Base-by-base conservation (phyloP, 30 jellyfish, hydroid and myxozoan genomes). In the Chironex yamaguchii region DNA sequence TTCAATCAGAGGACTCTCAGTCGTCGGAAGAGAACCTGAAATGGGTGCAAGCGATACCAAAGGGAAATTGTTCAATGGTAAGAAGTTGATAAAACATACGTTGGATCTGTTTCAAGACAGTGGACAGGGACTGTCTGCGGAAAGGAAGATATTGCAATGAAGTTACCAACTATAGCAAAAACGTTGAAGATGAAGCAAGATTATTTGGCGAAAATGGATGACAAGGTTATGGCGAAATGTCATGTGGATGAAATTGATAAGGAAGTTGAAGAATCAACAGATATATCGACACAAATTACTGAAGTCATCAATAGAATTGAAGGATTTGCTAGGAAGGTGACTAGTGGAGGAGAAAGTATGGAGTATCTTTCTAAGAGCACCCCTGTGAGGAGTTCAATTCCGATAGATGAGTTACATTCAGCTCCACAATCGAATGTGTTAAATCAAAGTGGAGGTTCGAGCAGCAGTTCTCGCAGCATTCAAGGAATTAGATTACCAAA, bases 401-500 rank as follows among this genome's bases (percentile, higher is more conserved):
- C n/a, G n/a, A n/a, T n/a, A n/a, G n/a, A n/a, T n/a, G n/a, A n/a
- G n/a, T n/a, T n/a, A n/a, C n/a, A n/a, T n/a, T n/a, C n/a, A n/a
- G n/a, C n/a, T n/a, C n/a, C n/a, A n/a, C n/a, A n/a, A n/a, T n/a
- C n/a, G n/a, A n/a, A n/a, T n/a, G n/a, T n/a, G n/a, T n/a, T n/a
- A n/a, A n/a, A n/a, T n/a, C n/a, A n/a, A n/a, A n/a, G n/a, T n/a
- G n/a, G n/a, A n/a, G n/a, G n/a, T n/a, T n/a, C n/a, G n/a, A n/a
- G n/a, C n/a, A n/a, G n/a, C n/a, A n/a, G n/a, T n/a, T n/a, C n/a
- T n/a, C n/a, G n/a, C n/a, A n/a, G n/a, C n/a, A n/a, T n/a, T n/a
- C n/a, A n/a, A n/a, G 84, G 74, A 20, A 48, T 81, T 31, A 64
- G 76, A 29, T 79, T 90, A 49, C 96, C 96, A 0, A 71, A 71